A percentile compares a stretch with the other conserved stretches of the same genome.
These are phyloP conservation scores for Chromoteleia sp. DNA, from an alignment of 2,888 invertebrate species.

Conservation along the genomic window DNA sequence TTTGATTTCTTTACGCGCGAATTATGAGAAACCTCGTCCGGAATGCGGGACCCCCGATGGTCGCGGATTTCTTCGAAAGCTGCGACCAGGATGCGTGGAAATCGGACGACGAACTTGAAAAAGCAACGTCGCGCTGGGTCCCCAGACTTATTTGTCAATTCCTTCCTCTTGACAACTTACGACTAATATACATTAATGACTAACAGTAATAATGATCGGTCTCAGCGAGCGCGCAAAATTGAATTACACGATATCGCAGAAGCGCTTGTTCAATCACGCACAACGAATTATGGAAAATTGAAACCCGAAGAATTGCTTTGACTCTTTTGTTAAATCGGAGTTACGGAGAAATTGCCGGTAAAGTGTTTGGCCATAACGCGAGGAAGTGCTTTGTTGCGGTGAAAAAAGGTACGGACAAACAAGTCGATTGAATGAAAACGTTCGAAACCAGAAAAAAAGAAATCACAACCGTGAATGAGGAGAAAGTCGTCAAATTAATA, in stretches of 20 bases:
- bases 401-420: conserved; percentile 39
- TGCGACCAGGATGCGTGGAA: conserved; percentile 13
- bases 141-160: not conserved
- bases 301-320: not conserved
- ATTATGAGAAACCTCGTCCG: not conserved
- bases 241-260: conserved; percentile 13
- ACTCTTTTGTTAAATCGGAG: conserved; percentile 18
- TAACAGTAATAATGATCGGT: conserved; percentile 46
- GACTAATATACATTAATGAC: conserved; percentile 56
- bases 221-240: conserved; percentile 38
- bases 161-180: conserved; percentile 26
- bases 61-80: conserved; percentile 33
- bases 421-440: conserved; percentile 43
- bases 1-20: conserved; percentile 21
- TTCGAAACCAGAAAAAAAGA: conserved; percentile 51
- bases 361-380: conserved; percentile 12
- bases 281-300: conserved; percentile 33
- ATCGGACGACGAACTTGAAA: conserved; percentile 11
- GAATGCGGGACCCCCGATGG: conserved; percentile 4
- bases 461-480: conserved; percentile 50
- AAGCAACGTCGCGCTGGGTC: not conserved
- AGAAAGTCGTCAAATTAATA: conserved; percentile 56
- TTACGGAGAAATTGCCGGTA: conserved; percentile 31
- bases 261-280: conserved; percentile 14
- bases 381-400: conserved; percentile 43